Percentiles rank a stretch among this genome's conserved stretches.
Conservation (phyloP, 2,888 invertebrate genomes). For the Limnephilus rhombicus region DNA sequence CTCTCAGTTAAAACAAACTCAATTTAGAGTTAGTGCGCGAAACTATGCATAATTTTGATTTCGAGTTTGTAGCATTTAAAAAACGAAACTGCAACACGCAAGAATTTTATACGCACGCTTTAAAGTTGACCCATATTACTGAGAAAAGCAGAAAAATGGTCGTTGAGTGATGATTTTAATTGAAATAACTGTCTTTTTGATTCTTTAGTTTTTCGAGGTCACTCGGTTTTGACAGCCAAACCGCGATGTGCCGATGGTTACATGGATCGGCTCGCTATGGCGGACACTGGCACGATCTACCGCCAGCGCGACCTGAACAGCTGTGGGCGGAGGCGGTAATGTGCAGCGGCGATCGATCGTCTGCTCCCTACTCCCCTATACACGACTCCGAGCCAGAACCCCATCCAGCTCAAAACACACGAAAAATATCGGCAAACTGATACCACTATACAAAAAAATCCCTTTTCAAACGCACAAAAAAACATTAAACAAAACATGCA, state of each 20-base stretch:
- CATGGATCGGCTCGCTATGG: background rate
- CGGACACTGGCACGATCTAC: background rate
- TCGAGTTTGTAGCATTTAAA: background rate
- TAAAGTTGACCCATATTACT: background rate
- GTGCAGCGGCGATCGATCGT: constrained; percentile 50
- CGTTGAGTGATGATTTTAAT: background rate
- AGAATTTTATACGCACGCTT: background rate
- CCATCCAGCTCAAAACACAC: background rate
- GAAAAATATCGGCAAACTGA: background rate
- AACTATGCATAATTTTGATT: background rate
- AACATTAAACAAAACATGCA: background rate
- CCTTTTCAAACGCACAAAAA: background rate
- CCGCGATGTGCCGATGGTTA: background rate
- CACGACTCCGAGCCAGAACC: constrained; percentile 33
- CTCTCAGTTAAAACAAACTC: background rate
- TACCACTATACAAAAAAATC: background rate
- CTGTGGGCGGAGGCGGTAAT: constrained; percentile 49
- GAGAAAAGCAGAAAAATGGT: background rate
- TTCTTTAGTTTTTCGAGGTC: constrained; percentile 17
- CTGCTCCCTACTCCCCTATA: constrained; percentile 11
- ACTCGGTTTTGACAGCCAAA: constrained; percentile 27
- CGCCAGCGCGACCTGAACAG: constrained; percentile 33
- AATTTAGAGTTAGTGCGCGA: background rate
- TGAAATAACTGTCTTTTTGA: constrained; percentile 4
- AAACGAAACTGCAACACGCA: background rate